phyloP scores from a whole-genome alignment of 1,140 invertebrate species.

The Zaprionus inermis region DNA sequence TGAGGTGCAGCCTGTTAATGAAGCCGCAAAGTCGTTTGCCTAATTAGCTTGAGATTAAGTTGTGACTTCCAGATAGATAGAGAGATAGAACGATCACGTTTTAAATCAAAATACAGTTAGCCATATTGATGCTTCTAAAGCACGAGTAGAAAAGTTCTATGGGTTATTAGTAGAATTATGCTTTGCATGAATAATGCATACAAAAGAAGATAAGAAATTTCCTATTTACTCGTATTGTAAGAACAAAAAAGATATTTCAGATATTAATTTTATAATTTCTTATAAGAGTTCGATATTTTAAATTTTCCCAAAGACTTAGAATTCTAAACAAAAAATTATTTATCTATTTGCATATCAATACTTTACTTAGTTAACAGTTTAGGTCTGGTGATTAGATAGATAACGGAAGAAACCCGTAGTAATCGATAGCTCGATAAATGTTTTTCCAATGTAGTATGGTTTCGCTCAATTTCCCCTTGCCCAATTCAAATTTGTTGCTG shows the following conservation, averaged over 20 bases:
- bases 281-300: too few species aligned
- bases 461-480: neutral
- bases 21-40: slow-evolving; percentile 5
- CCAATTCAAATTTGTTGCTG: slow-evolving; percentile 37
- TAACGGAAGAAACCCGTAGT: neutral
- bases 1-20: slow-evolving; percentile 22
- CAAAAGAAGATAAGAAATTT: too few species aligned
- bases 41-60: slow-evolving; percentile 6
- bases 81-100: neutral
- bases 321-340: neutral
- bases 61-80: neutral
- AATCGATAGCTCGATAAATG: slow-evolving; percentile 27
- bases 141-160: neutral
- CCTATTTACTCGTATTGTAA: too few species aligned
- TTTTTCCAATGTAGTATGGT: slow-evolving; percentile 2
- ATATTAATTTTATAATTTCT: too few species aligned
- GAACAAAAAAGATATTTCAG: too few species aligned
- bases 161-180: neutral
- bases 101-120: slow-evolving; percentile 4
- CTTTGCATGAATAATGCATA: neutral
- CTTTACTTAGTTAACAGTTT: neutral
- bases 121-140: neutral
- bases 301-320: too few species aligned
- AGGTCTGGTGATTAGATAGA: neutral
- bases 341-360: neutral